Percentiles rank a stretch among this genome's conserved stretches.
These are phyloP conservation scores for Indicator maculatus DNA, from an alignment of 2,113 vertebrate genomes.

Conservation along the genomic window DNA sequence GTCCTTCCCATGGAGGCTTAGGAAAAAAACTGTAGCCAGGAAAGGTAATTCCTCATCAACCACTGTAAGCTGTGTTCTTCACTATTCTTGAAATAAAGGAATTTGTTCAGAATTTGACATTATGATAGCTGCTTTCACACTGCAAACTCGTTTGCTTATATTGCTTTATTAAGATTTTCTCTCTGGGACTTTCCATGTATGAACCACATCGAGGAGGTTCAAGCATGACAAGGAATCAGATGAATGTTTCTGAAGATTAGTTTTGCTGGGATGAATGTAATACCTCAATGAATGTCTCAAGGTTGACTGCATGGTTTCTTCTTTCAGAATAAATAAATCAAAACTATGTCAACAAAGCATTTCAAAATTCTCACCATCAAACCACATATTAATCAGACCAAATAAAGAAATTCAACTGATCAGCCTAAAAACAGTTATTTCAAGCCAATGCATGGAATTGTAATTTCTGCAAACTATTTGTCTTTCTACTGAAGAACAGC, in stretches of 20 bases:
- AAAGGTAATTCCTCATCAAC: neutral
- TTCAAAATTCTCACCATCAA: neutral
- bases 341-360: neutral
- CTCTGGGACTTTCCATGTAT: neutral
- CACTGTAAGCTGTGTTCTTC: neutral
- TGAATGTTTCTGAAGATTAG: neutral
- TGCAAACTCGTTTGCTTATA: neutral
- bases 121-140: neutral
- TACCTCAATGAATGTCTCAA: neutral
- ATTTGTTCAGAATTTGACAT: neutral
- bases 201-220: neutral
- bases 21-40: neutral
- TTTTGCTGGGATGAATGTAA: neutral
- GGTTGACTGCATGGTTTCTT: constrained; percentile 7
- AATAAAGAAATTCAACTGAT: neutral
- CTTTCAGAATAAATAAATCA: constrained; percentile 33
- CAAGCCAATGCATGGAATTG: neutral
- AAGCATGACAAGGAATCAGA: neutral
- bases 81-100: neutral
- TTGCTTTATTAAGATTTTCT: neutral
- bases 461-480: neutral
- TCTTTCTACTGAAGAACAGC: neutral
- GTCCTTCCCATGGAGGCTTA: neutral
- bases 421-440: neutral
- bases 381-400: neutral